Percentiles rank a stretch among this genome's conserved stretches.
Conservation (phyloP, 2,113 vertebrate species). For the Sciurus niger region DNA sequence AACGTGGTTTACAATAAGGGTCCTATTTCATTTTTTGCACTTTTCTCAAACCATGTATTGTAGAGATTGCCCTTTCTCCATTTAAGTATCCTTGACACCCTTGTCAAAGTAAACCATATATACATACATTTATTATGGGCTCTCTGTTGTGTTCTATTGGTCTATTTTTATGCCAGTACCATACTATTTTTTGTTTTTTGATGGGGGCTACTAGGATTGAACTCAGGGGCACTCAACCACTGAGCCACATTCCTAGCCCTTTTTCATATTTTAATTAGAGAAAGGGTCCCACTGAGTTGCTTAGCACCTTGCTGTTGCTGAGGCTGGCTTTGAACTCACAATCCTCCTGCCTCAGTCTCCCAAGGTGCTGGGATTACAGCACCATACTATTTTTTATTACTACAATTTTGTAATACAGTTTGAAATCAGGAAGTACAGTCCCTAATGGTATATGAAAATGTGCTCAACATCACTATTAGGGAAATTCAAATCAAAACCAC, state of each 20-base stretch:
- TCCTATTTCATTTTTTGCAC: background rate
- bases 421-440: background rate
- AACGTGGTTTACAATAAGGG: background rate
- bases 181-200: background rate
- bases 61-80: background rate
- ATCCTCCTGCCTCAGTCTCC: too few relatives aligned
- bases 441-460: background rate
- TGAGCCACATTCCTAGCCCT: too few relatives aligned
- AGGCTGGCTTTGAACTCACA: too few relatives aligned
- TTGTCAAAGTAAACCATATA: background rate
- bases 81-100: background rate
- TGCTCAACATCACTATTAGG: background rate
- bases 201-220: too few relatives aligned
- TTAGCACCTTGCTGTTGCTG: too few relatives aligned
- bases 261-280: too few relatives aligned
- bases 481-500: background rate
- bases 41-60: background rate
- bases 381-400: background rate
- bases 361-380: too few relatives aligned
- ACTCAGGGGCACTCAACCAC: too few relatives aligned
- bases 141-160: background rate
- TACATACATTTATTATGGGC: background rate
- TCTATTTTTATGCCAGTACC: background rate
- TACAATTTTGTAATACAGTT: background rate
- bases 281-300: too few relatives aligned